A percentile compares a stretch with the other conserved stretches of the same genome.
Conservation (phyloP, 2,888 invertebrate genomes). For the Pyrocoelia pectoralis region DNA sequence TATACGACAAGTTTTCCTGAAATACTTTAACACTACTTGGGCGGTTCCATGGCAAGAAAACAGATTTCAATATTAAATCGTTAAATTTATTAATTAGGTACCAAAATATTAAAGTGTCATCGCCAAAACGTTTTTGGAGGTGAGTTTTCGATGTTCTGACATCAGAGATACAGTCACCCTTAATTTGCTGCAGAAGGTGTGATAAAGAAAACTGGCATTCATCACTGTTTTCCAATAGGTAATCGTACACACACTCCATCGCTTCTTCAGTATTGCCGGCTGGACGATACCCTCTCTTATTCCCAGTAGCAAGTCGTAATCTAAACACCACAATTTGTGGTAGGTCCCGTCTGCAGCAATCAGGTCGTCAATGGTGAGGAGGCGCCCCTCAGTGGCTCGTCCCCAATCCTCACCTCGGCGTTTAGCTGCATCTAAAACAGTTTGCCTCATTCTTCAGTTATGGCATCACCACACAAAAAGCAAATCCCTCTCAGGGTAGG, state of each 20-base stretch:
- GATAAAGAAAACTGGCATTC: conserved; percentile 6
- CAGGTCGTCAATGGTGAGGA: neutral
- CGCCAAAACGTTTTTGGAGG: neutral
- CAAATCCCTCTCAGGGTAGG: too few species aligned
- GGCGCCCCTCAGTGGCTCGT: too few species aligned
- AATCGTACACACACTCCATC: neutral
- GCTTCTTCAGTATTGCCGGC: too few species aligned
- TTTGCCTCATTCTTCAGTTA: neutral
- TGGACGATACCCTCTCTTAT: neutral
- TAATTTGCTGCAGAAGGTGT: neutral
- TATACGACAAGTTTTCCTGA: too few species aligned
- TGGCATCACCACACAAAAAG: too few species aligned
- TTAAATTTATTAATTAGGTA: too few species aligned
- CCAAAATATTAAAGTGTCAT: too few species aligned
- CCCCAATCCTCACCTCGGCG: conserved; percentile 1
- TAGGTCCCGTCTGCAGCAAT: neutral
- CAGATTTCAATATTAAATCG: too few species aligned
- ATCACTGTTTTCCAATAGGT: conserved; percentile 1
- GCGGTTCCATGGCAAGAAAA: too few species aligned
- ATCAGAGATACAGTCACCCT: neutral
- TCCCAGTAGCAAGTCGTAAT: neutral
- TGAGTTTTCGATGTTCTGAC: neutral
- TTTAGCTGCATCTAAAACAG: neutral
- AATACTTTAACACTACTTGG: too few species aligned
- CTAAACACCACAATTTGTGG: conserved; percentile 2